Conservation (phyloP, 2,113 vertebrate species). For the Haemorhous mexicanus region DNA sequence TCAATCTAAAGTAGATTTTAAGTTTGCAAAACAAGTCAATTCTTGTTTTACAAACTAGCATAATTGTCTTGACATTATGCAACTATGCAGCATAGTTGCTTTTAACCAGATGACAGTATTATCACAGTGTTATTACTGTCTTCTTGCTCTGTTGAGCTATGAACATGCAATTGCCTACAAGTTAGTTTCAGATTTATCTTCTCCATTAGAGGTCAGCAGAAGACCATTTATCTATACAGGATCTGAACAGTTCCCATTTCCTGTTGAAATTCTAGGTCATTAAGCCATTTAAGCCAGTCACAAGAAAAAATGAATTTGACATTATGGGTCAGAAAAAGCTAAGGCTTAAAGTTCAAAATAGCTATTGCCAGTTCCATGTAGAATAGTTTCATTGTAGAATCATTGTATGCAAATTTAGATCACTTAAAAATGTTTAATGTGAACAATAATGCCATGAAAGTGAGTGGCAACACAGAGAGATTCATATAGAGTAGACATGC, state of each 20-base stretch:
- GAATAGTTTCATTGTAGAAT: background rate
- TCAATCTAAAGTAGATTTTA: background rate
- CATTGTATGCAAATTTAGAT: background rate
- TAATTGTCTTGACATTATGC: background rate
- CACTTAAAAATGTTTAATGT: background rate
- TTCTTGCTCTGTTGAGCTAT: background rate
- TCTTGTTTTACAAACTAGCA: background rate
- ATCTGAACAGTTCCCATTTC: background rate
- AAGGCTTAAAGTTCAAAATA: background rate
- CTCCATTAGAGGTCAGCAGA: slow-evolving; percentile 56
- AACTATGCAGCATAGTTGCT: background rate
- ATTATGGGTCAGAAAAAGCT: background rate
- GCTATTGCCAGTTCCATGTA: background rate
- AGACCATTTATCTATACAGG: background rate
- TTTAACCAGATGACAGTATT: background rate
- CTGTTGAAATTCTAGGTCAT: background rate
- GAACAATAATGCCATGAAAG: background rate
- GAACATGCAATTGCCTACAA: background rate
- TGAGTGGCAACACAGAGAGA: background rate
- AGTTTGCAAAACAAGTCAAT: background rate
- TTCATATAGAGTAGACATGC: background rate
- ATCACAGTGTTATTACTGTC: background rate
- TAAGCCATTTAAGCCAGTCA: background rate
- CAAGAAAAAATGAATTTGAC: background rate
- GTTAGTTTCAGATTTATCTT: slow-evolving; percentile 9